phyloP scores from a whole-genome alignment of 2,888 invertebrate species.

The Thumatha senex region DNA sequence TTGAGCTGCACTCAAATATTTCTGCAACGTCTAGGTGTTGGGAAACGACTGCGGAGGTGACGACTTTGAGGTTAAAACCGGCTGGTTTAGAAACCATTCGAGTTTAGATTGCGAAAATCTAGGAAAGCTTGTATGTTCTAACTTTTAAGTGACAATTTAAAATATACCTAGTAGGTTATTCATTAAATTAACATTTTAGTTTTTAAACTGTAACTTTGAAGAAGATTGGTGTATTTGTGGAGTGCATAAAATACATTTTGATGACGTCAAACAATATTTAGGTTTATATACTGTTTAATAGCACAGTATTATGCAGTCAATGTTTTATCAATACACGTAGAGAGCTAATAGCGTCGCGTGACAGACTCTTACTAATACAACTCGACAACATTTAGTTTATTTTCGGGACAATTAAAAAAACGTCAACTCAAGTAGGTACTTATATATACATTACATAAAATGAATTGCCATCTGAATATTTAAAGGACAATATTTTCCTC shows the following conservation, averaged over 20 bases:
- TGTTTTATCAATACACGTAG: constrained; percentile 64
- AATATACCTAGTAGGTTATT: too few species aligned
- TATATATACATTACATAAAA: too few species aligned
- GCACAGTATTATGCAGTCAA: constrained; percentile 37
- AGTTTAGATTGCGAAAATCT: constrained; percentile 74
- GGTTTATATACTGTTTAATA: constrained; percentile 19
- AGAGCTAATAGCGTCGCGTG: constrained; percentile 53
- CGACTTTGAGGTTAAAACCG: constrained; percentile 68
- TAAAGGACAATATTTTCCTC: too few species aligned
- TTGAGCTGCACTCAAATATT: constrained; percentile 74
- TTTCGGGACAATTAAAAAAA: constrained; percentile 2
- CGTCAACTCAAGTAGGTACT: too few species aligned
- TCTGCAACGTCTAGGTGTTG: constrained; percentile 75
- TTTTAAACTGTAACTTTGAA: too few species aligned
- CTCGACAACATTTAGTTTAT: constrained; percentile 16
- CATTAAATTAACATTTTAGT: too few species aligned
- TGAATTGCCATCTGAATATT: too few species aligned
- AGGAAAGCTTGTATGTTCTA: constrained; percentile 64
- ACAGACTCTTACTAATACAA: constrained; percentile 22
- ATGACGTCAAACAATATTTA: constrained; percentile 40
- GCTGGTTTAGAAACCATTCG: constrained; percentile 72
- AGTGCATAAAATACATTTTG: constrained; percentile 17
- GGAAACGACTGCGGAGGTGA: constrained; percentile 62
- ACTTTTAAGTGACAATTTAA: constrained; percentile 8
- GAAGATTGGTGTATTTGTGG: too few species aligned